Evolutionary conservation across 2,888 invertebrate genomes (phyloP).

Genomic region (Eucriotettix oculatus): DNA sequence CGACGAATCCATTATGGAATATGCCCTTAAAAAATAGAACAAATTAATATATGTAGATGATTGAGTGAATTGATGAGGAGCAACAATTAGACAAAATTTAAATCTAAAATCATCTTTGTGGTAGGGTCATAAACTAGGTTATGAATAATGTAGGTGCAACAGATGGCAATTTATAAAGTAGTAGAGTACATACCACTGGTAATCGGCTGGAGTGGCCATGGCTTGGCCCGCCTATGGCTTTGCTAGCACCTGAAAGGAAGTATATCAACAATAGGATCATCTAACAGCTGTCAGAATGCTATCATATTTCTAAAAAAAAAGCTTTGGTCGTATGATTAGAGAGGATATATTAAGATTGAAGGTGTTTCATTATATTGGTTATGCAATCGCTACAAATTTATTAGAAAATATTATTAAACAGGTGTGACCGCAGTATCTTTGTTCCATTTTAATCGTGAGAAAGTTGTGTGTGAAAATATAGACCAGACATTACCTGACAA

Average conservation of each 20-base stretch:
- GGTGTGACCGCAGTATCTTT: slow-evolving; percentile 6
- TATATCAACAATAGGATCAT: neutral
- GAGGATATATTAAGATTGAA: no score
- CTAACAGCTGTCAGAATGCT: slow-evolving; percentile 1
- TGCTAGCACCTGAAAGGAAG: slow-evolving; percentile 12
- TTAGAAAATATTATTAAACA: neutral
- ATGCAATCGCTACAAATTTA: no score
- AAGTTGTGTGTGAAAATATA: neutral
- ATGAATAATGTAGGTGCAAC: neutral
- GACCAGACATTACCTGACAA: neutral
- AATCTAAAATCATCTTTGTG: no score
- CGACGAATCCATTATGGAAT: slow-evolving; percentile 94
- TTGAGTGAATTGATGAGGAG: no score
- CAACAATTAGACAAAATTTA: no score
- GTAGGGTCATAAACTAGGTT: neutral
- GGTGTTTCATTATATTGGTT: no score
- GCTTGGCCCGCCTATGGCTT: slow-evolving; percentile 20
- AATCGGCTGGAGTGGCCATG: slow-evolving; percentile 32
- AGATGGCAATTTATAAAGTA: neutral
- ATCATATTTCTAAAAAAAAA: neutral
- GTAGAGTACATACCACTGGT: slow-evolving; percentile 27
- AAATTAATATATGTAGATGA: no score
- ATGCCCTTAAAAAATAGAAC: slow-evolving; percentile 45
- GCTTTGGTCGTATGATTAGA: no score
- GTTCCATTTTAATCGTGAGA: slow-evolving; percentile 9